Conservation (phyloP, 1,140 invertebrate species). For the Stegodyphus dumicola region DNA sequence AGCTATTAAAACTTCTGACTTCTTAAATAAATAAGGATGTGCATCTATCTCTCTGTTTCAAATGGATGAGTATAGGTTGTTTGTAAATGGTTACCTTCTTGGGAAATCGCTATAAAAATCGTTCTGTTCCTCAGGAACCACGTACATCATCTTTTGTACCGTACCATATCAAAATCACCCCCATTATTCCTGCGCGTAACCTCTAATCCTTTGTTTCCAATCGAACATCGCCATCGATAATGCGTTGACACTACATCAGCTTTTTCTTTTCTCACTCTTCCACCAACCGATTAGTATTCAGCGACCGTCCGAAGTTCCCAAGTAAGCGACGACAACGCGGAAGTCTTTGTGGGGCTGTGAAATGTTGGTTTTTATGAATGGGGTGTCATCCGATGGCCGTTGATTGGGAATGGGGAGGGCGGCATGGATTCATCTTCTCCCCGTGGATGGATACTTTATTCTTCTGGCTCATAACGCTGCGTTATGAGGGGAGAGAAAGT, state of each 20-base stretch:
- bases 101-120: too few species aligned
- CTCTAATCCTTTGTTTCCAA: constrained; percentile 34
- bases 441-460: too few species aligned
- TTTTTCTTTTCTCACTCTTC: too few species aligned
- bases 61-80: too few species aligned
- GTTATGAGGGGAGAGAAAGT: too few species aligned
- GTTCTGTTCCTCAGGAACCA: background rate
- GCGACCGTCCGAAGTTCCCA: constrained; percentile 42
- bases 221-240: constrained; percentile 35
- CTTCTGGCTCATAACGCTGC: too few species aligned
- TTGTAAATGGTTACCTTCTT: too few species aligned
- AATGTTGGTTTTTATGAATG: constrained; percentile 47
- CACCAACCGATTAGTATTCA: constrained; percentile 20
- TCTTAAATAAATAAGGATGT: too few species aligned
- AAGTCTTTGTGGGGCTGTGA: constrained; percentile 37
- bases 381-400: constrained; percentile 30
- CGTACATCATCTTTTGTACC: too few species aligned
- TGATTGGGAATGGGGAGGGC: too few species aligned
- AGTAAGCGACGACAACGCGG: constrained; percentile 26
- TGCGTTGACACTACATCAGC: background rate
- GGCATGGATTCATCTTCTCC: too few species aligned
- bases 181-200: background rate
- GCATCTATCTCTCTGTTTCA: background rate
- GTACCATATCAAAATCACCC: background rate
- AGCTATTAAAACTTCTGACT: too few species aligned